Percentiles rank a stretch among this genome's conserved stretches.
phyloP scores from a whole-genome alignment of 2,797 vertebrate genomes.

The Epinephelus coioides region DNA sequence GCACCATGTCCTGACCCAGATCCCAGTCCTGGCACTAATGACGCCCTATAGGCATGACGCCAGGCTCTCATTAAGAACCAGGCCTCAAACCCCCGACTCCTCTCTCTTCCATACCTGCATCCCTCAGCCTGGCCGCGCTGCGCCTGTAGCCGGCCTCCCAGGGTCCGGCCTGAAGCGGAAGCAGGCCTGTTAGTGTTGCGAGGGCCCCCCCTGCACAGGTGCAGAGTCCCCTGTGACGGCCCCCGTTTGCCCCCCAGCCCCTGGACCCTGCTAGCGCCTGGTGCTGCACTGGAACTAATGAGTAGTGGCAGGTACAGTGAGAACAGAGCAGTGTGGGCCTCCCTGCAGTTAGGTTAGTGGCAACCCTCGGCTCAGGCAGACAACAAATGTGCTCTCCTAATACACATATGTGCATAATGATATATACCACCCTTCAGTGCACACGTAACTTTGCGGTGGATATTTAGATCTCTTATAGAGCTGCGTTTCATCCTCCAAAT shows the following conservation, averaged over 20 bases:
- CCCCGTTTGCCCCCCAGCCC: conserved; percentile 79
- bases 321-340: conserved; percentile 59
- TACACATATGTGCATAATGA: conserved; percentile 57
- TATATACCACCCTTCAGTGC: conserved; percentile 36
- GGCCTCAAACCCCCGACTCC: conserved; percentile 70
- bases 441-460: conserved; percentile 17
- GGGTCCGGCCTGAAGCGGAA: conserved; percentile 64
- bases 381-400: conserved; percentile 55
- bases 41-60: conserved; percentile 84
- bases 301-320: conserved; percentile 89
- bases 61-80: conserved; percentile 85
- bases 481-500: too few species aligned
- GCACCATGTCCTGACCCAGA: conserved; percentile 85
- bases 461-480: conserved; percentile 1
- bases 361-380: conserved; percentile 59
- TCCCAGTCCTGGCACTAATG: conserved; percentile 85
- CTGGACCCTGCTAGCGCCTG: conserved; percentile 79
- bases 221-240: conserved; percentile 77
- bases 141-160: conserved; percentile 80
- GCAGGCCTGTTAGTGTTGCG: conserved; percentile 50
- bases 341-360: conserved; percentile 80
- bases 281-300: conserved; percentile 91
- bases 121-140: conserved; percentile 57
- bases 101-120: conserved; percentile 46
- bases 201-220: conserved; percentile 88